These are phyloP conservation scores for Ommatoiulus sabulosus DNA, from an alignment of 2,888 invertebrate species.

Conservation along the genomic window DNA sequence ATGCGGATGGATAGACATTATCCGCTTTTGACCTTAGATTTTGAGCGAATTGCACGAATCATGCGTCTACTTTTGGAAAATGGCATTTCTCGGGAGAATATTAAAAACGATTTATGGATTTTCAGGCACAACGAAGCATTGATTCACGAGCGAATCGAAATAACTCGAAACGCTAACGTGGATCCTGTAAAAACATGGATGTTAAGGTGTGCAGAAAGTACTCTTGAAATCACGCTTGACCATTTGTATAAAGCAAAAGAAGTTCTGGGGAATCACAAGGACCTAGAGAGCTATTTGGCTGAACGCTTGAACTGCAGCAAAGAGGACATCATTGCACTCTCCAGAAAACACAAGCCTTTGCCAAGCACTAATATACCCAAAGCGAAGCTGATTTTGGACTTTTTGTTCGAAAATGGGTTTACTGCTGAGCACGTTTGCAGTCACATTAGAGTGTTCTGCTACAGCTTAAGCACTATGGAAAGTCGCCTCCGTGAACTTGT, in stretches of 20 bases:
- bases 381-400: slow-evolving; percentile 47
- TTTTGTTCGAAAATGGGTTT: slow-evolving; percentile 45
- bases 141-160: slow-evolving; percentile 25
- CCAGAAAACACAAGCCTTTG: neutral
- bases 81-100: neutral
- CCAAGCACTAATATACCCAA: slow-evolving; percentile 26
- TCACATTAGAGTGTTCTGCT: neutral
- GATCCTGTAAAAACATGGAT: slow-evolving; percentile 48
- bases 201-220: slow-evolving; percentile 50
- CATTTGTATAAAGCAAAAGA: neutral
- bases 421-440: neutral
- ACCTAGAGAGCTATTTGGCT: slow-evolving; percentile 25
- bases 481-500: neutral
- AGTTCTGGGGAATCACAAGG: slow-evolving; percentile 49
- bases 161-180: neutral
- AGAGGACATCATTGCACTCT: neutral
- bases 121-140: slow-evolving; percentile 35
- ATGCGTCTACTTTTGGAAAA: neutral
- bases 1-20: slow-evolving; percentile 17
- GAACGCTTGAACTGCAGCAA: slow-evolving; percentile 19
- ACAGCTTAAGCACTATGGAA: slow-evolving; percentile 35
- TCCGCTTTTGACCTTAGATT: slow-evolving; percentile 46
- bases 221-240: neutral
- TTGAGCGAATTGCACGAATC: neutral
- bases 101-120: slow-evolving; percentile 37